These are phyloP conservation scores for Lasioglossum calceatum DNA, from an alignment of 2,888 invertebrate genomes.

Conservation along the genomic window DNA sequence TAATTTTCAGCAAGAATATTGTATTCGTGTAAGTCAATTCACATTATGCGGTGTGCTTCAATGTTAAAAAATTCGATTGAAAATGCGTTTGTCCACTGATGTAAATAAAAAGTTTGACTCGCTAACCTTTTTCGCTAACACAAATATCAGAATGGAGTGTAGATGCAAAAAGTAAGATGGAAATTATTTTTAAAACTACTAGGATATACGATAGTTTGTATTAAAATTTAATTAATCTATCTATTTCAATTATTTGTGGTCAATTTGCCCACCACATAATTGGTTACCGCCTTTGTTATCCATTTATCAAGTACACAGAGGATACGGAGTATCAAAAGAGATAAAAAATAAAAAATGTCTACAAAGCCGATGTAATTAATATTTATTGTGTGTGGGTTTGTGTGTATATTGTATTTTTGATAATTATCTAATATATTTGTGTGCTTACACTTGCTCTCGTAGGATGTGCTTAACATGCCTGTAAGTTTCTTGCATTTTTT, in stretches of 20 bases:
- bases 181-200: conserved; percentile 43
- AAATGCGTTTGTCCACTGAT: conserved; percentile 60
- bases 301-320: neutral
- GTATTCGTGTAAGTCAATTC: conserved; percentile 84
- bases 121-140: conserved; percentile 61
- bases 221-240: conserved; percentile 22
- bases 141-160: conserved; percentile 49
- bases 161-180: conserved; percentile 56
- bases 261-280: conserved; percentile 12
- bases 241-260: conserved; percentile 12
- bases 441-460: conserved; percentile 82
- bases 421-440: conserved; percentile 77
- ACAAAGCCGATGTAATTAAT: conserved; percentile 25
- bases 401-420: conserved; percentile 51
- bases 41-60: conserved; percentile 71
- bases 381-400: conserved; percentile 43
- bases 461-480: conserved; percentile 84
- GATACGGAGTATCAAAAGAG: neutral
- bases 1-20: conserved; percentile 84
- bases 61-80: conserved; percentile 63
- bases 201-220: conserved; percentile 32
- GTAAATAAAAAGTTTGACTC: conserved; percentile 55
- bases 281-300: neutral
- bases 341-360: neutral
- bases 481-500: conserved; percentile 80